A percentile compares a stretch with the other conserved stretches of the same genome.
phyloP scores from a whole-genome alignment of 2,888 invertebrate genomes.

The Eurois occulta region DNA sequence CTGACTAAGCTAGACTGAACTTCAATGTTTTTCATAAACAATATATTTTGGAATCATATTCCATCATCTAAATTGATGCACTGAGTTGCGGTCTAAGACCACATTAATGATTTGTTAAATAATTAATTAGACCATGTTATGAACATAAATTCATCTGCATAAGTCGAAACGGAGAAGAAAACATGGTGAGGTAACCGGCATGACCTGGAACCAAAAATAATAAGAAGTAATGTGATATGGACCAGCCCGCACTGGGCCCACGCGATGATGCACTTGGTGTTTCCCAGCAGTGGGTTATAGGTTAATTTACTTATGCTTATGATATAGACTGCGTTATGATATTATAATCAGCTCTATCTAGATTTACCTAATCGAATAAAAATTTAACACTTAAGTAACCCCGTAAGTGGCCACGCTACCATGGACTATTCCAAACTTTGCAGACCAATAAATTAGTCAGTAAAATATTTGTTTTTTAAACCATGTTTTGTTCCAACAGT shows the following conservation, averaged over 20 bases:
- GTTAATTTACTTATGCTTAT: neutral
- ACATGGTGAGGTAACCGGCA: neutral
- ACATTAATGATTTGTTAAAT: neutral
- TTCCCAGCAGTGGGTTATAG: neutral
- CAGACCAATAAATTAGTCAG: constrained; percentile 37
- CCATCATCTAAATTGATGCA: neutral
- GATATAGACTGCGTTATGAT: too few relatives aligned
- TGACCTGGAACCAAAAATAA: neutral
- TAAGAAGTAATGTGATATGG: neutral
- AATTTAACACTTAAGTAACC: neutral
- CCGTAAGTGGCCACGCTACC: neutral
- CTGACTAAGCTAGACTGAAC: neutral
- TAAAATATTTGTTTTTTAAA: neutral
- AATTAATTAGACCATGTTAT: neutral
- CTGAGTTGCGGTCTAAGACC: neutral
- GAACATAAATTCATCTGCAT: neutral
- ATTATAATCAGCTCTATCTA: neutral
- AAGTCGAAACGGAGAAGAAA: neutral
- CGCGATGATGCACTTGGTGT: neutral
- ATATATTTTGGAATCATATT: neutral
- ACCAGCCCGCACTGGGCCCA: neutral
- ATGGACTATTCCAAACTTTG: constrained; percentile 14
- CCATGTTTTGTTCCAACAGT: neutral
- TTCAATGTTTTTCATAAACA: neutral
- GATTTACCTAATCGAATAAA: neutral